These are phyloP conservation scores for Sminthurinus aureus DNA, from an alignment of 2,888 invertebrate species.

Conservation along the genomic window DNA sequence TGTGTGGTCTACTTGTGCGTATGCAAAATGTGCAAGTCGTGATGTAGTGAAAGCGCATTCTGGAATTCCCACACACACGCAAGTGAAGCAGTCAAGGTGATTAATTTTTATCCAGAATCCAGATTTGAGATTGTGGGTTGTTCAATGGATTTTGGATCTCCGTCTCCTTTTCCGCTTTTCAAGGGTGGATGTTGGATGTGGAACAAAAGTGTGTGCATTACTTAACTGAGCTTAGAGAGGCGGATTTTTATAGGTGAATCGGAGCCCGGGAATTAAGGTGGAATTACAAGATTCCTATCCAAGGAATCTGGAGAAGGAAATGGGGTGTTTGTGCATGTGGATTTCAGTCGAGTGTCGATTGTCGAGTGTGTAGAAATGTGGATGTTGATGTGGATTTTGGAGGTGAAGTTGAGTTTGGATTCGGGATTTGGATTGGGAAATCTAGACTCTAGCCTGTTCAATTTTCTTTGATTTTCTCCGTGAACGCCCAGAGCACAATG, in stretches of 20 bases:
- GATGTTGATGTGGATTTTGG: background rate
- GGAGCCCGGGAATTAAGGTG: background rate
- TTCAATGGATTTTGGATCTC: background rate
- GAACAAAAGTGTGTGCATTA: background rate
- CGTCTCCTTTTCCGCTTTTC: too few species aligned
- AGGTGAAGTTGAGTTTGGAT: background rate
- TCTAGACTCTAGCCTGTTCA: conserved; percentile 11
- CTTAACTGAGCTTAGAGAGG: background rate
- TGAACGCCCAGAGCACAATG: conserved; percentile 37
- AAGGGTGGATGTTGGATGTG: background rate
- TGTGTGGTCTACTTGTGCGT: too few species aligned
- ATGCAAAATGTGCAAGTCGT: too few species aligned
- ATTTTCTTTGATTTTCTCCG: conserved; percentile 39
- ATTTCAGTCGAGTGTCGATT: background rate
- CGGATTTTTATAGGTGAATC: background rate
- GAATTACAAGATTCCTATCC: background rate
- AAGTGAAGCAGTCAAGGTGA: too few species aligned
- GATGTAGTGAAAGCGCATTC: too few species aligned
- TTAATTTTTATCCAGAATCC: too few species aligned
- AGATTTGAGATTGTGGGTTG: background rate
- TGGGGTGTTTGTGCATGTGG: background rate
- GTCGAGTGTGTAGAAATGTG: too few species aligned
- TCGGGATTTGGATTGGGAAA: background rate
- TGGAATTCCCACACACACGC: too few species aligned
- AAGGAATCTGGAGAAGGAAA: background rate